These are phyloP conservation scores for Albula goreensis DNA, from an alignment of 2,113 vertebrate species.

Conservation along the genomic window DNA sequence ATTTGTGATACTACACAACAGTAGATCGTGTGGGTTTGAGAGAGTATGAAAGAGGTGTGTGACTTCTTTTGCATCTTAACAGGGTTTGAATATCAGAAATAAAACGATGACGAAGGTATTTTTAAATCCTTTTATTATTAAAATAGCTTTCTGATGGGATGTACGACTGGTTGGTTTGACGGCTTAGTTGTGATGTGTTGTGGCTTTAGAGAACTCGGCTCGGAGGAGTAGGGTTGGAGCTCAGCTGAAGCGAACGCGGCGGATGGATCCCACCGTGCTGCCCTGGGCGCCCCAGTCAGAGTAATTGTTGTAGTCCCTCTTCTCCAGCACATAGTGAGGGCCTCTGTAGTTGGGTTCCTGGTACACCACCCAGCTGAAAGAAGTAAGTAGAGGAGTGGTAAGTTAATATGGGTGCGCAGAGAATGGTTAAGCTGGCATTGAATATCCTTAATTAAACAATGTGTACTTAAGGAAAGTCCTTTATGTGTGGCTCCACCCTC, in stretches of 20 bases:
- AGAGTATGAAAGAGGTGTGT: neutral
- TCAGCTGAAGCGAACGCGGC: conserved; percentile 68
- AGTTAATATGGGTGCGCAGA: neutral
- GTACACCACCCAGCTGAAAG: conserved; percentile 68
- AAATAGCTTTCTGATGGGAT: conserved; percentile 49
- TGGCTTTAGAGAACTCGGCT: conserved; percentile 4
- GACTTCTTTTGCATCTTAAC: neutral
- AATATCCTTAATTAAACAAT: neutral
- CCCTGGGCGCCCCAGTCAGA: conserved; percentile 72
- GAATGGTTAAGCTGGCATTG: neutral
- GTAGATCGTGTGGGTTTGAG: too few species aligned
- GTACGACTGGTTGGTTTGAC: conserved; percentile 20
- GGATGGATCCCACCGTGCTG: conserved; percentile 70
- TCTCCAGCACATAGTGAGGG: conserved; percentile 70
- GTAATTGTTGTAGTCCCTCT: conserved; percentile 69
- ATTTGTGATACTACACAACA: neutral
- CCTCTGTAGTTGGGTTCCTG: conserved; percentile 76
- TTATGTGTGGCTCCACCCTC: neutral
- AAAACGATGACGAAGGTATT: neutral
- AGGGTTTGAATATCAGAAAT: neutral
- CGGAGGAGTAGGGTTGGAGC: neutral
- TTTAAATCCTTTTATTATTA: conserved; percentile 59
- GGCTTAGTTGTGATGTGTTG: conserved; percentile 44
- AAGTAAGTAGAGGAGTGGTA: neutral
- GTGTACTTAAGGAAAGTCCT: neutral